These are phyloP conservation scores for Capromys pilorides DNA, from an alignment of 2,797 vertebrate species.

Conservation along the genomic window DNA sequence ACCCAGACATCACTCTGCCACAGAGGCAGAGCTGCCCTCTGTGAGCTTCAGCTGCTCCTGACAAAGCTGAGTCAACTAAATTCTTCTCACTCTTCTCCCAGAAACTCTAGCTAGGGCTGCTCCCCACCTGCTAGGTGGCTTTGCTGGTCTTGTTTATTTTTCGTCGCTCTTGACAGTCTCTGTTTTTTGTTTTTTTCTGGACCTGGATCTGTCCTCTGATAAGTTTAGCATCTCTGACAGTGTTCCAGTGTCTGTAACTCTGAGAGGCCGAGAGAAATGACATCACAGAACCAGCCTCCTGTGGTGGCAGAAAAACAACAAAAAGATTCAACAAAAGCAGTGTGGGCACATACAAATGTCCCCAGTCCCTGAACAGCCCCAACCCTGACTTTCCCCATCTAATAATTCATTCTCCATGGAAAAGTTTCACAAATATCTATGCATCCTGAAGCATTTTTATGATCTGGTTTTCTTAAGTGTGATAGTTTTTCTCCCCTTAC, in stretches of 20 bases:
- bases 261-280: neutral
- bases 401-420: neutral
- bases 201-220: constrained; percentile 29
- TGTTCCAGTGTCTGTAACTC: constrained; percentile 33
- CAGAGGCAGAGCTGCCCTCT: constrained; percentile 16
- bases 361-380: neutral
- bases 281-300: constrained; percentile 36
- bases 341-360: neutral
- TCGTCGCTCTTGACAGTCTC: neutral
- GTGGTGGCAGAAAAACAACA: neutral
- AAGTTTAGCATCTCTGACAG: constrained; percentile 26
- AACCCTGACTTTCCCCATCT: neutral
- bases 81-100: neutral
- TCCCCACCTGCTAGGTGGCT: neutral
- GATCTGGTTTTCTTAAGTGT: constrained; percentile 28
- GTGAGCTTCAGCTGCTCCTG: neutral
- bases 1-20: neutral
- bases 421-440: neutral
- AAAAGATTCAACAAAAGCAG: constrained; percentile 2
- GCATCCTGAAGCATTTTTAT: neutral
- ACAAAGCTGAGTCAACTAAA: constrained; percentile 29
- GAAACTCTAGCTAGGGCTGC: neutral
- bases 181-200: constrained; percentile 63
- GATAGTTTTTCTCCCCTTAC: neutral
- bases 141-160: constrained; percentile 20